Conservation (phyloP, 2,797 vertebrate species). For the Sebastes matsubarae region DNA sequence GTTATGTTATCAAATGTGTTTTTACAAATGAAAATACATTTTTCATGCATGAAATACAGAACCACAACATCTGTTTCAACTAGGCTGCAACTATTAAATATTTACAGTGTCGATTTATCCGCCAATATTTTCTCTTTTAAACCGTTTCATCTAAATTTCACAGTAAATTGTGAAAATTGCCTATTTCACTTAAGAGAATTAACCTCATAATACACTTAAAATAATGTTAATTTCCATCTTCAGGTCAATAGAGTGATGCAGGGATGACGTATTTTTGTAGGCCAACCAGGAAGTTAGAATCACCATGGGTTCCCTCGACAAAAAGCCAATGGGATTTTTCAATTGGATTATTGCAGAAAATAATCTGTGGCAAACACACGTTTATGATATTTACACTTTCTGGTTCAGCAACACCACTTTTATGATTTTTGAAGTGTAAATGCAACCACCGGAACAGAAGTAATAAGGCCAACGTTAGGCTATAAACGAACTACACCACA, state of each 20-base stretch:
- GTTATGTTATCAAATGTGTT: neutral
- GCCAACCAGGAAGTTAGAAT: too few species aligned
- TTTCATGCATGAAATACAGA: neutral
- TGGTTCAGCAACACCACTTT: too few species aligned
- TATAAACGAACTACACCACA: accelerated
- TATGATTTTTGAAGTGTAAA: too few species aligned
- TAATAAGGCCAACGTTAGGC: accelerated
- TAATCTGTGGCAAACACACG: too few species aligned
- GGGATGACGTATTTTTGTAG: too few species aligned
- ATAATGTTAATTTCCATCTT: neutral
- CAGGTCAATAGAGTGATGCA: neutral
- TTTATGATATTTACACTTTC: too few species aligned
- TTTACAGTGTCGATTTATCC: neutral
- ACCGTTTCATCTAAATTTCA: neutral
- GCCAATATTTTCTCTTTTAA: neutral
- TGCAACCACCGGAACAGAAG: too few species aligned
- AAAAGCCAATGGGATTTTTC: too few species aligned
- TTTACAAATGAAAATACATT: neutral
- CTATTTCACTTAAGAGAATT: neutral
- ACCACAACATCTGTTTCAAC: neutral
- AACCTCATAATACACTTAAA: neutral
- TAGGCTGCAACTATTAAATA: too few species aligned
- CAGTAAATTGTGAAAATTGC: neutral
- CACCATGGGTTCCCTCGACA: too few species aligned
- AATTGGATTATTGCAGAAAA: too few species aligned